Percentiles rank a stretch among this genome's conserved stretches.
Evolutionary conservation across 2,113 vertebrate species (phyloP).

Genomic region (Oceanodroma tethys): DNA sequence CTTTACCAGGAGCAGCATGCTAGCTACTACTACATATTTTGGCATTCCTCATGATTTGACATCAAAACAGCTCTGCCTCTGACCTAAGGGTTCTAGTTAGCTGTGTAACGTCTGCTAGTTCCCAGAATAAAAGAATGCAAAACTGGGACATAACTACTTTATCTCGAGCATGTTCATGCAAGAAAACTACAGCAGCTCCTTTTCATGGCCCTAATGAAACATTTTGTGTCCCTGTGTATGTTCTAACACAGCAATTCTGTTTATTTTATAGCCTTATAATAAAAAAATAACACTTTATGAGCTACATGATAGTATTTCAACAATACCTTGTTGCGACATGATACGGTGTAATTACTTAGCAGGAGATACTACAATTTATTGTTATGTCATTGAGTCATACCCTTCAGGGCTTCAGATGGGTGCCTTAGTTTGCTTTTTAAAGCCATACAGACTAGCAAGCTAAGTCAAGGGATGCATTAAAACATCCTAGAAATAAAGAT

Average conservation of each 20-base stretch:
- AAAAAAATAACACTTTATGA: constrained; percentile 35
- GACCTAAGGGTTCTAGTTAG: neutral
- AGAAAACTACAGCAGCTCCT: neutral
- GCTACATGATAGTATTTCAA: constrained; percentile 32
- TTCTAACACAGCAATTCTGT: neutral
- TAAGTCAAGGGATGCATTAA: neutral
- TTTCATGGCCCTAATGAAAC: neutral
- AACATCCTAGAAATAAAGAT: neutral
- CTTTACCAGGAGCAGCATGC: neutral
- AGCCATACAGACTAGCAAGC: neutral
- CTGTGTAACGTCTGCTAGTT: neutral
- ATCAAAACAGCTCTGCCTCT: neutral
- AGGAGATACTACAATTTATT: constrained; percentile 34
- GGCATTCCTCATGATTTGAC: neutral
- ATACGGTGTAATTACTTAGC: constrained; percentile 29
- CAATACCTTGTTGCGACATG: constrained; percentile 47
- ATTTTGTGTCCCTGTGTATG: neutral
- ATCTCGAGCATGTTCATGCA: neutral
- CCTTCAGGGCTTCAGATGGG: neutral
- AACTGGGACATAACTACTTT: neutral
- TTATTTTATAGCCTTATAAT: constrained; percentile 39
- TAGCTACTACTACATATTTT: neutral
- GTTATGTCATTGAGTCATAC: constrained; percentile 28
- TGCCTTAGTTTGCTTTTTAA: constrained; percentile 22
- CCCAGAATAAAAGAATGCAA: neutral